Percentiles rank a stretch among this genome's conserved stretches.
phyloP scores from a whole-genome alignment of 2,797 vertebrate species.

The Sebastes dallii region DNA sequence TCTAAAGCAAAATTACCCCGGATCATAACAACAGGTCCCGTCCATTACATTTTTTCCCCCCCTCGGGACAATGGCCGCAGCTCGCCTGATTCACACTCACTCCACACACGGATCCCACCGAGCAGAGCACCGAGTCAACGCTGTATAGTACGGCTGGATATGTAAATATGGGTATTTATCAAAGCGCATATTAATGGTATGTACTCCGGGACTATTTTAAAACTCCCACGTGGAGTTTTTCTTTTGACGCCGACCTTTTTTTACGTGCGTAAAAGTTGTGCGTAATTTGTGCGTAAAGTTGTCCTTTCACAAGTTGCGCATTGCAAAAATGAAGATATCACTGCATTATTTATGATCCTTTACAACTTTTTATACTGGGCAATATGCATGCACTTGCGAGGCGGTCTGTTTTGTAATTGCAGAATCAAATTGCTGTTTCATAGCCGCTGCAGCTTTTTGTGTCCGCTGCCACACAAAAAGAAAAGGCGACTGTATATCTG shows the following conservation, averaged over 20 bases:
- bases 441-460: conserved; percentile 43
- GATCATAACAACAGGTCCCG: conserved; percentile 83
- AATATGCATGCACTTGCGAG: conserved; percentile 39
- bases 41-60: conserved; percentile 65
- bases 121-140: conserved; percentile 30
- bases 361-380: conserved; percentile 62
- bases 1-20: conserved; percentile 78
- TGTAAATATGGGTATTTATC: conserved; percentile 58
- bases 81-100: conserved; percentile 54
- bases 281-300: conserved; percentile 63
- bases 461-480: conserved; percentile 46
- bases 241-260: conserved; percentile 23
- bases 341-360: conserved; percentile 71
- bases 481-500: conserved; percentile 53
- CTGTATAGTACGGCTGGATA: conserved; percentile 32
- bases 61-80: conserved; percentile 68
- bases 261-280: conserved; percentile 57
- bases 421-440: conserved; percentile 59
- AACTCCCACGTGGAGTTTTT: conserved; percentile 51
- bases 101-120: conserved; percentile 57
- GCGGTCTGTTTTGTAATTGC: conserved; percentile 53
- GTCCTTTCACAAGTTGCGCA: conserved; percentile 17
- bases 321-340: conserved; percentile 69
- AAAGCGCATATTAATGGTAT: conserved; percentile 37
- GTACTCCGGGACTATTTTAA: conserved; percentile 44